Base-by-base conservation (phyloP, 1,140 invertebrate species). In the Philotrypesis tridentata region DNA sequence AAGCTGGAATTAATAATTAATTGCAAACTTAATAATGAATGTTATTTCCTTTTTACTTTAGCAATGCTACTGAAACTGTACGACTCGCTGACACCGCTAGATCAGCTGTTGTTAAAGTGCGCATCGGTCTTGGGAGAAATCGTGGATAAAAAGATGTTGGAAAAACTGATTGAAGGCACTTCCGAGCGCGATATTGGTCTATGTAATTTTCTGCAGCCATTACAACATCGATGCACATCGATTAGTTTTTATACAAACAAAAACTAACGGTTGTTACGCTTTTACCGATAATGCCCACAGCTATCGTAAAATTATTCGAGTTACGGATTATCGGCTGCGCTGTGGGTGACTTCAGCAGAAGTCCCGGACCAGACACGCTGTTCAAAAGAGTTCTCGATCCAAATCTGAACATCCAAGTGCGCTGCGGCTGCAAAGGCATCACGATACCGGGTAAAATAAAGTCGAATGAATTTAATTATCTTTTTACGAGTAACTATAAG, bases 21-120 rank as follows among this genome's bases (percentile, higher is more conserved):
- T 63, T 37, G 17, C 7, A 12, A 0, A 55, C 43, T 31, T 27
- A 48, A n/a, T n/a, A 40, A 31, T 55, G n/a, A n/a, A n/a, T 86
- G 89, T 88, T n/a, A n/a, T n/a, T n/a, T n/a, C n/a, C n/a, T n/a
- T n/a, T n/a, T n/a, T n/a, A n/a, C n/a, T n/a, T n/a, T n/a, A n/a
- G n/a, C n/a, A n/a, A n/a, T n/a, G n/a, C 93, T 94, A 31, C 84
- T 94, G 85, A 93, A 93, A 85, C 91, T 93, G 0, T 94, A 93
- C 83, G 94, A 94, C 82, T 92, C 92, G 0, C 86, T 95, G 71
- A 92, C 91, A 5, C 91, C 93, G 0, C 92, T 93, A 68, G 94
- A 94, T 87, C 94, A 95, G 85, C 89, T 94, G 74, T 81, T 95
- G 4, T 84, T 95, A 2, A 95, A 95, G 88, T 93, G 93, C 80